Base-by-base conservation (phyloP, 2,888 invertebrate species). In the Agrochola lychnidis region DNA sequence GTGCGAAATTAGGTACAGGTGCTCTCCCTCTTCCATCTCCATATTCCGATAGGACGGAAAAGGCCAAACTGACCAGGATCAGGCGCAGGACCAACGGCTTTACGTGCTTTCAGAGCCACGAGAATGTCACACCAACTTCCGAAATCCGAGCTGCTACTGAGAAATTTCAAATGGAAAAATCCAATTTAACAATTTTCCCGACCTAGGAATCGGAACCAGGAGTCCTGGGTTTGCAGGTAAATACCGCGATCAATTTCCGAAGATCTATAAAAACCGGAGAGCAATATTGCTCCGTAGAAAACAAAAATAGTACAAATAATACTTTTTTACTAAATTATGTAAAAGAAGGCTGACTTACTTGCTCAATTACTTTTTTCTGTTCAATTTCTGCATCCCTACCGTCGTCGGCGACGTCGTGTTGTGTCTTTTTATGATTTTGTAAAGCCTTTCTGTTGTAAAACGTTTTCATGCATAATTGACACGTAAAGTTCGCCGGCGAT, bases 371-470 rank as follows among this genome's bases (percentile, higher is more conserved):
- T 10, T 82, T 66, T 22, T 70, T 76, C 14, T 78, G 72, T 7
- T 88, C 88, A 45, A 90, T 74, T 12, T 89, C 93, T 30, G 83
- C 87, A 2, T 94, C 94, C 61, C 91, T 92, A 25, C 88, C 87
- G 0, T 92, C 92, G 0, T 22, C 22, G 51, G 22, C 51, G 22
- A 85, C 89, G 61, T 95, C 95, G 42, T 96, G 96, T 51, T 96
- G 94, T 19, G 92, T 91, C 57, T 94, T 95, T 76, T 90, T 93
- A 84, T 96, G 96, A 83, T 96, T 96, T 83, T 94, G 93, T 57
- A 96, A 88, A 2, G 96, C 96, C 3, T 81, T 91, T 12, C 91
- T 92, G 74, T 95, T 96, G 83, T 95, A 95, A 84, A 96, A 96
- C 0, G 94, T 93, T 85, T 96, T 96, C 85, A 93, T 94, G 79